A percentile compares a stretch with the other conserved stretches of the same genome.
phyloP scores from a whole-genome alignment of 2,888 invertebrate species.

The Leptodirus hochenwartii region DNA sequence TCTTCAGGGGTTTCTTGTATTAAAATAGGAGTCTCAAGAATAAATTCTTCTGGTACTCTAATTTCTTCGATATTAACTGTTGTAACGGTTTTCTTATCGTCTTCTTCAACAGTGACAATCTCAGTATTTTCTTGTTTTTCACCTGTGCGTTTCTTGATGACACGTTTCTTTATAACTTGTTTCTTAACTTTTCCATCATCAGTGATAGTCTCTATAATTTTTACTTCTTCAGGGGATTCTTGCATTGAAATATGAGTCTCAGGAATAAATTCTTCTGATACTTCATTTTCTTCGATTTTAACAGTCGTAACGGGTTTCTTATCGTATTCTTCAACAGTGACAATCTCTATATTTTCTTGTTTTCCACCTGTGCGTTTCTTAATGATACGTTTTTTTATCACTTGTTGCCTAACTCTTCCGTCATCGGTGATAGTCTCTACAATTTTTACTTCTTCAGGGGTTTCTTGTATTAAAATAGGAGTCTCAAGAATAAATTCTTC shows the following conservation, averaged over 20 bases:
- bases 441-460: constrained; percentile 16
- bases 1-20: constrained; percentile 17
- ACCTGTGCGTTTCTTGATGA: constrained; percentile 14
- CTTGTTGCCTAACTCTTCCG: constrained; percentile 18
- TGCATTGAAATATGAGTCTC: constrained; percentile 11
- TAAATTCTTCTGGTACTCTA: constrained; percentile 11
- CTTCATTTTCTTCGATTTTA: constrained; percentile 5
- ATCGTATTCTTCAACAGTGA: constrained; percentile 22
- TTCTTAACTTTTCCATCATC: constrained; percentile 19
- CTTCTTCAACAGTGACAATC: constrained; percentile 25
- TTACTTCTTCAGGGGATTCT: constrained; percentile 17
- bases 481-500: constrained; percentile 2
- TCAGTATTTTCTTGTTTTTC: constrained; percentile 22
- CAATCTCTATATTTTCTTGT: constrained; percentile 24
- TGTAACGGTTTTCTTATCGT: constrained; percentile 18
- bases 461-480: too few relatives aligned
- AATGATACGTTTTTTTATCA: constrained; percentile 14
- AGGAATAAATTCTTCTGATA: constrained; percentile 11
- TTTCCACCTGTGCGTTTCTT: constrained; percentile 16
- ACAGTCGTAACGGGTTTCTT: constrained; percentile 16
- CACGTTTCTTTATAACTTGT: constrained; percentile 18
- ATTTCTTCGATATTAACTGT: constrained; percentile 16
- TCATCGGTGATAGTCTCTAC: constrained; percentile 15
- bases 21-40: constrained; percentile 10
- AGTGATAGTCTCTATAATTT: constrained; percentile 13